A percentile compares a stretch with the other conserved stretches of the same genome.
phyloP scores from a whole-genome alignment of 2,113 vertebrate species.

The Tragelaphus strepsiceros region DNA sequence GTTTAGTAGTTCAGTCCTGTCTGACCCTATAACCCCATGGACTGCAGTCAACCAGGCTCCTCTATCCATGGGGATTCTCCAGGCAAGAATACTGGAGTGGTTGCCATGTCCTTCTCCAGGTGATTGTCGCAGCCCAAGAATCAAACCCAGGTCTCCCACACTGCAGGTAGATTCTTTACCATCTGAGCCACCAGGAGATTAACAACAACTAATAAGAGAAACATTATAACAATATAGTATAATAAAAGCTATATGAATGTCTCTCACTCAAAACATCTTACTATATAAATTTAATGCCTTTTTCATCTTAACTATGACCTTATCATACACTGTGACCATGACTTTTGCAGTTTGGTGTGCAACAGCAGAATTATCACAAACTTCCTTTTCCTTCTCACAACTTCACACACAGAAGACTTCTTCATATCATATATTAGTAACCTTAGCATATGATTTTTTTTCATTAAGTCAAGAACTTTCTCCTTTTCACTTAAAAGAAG shows the following conservation, averaged over 20 bases:
- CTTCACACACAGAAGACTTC: background rate
- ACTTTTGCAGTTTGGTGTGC: background rate
- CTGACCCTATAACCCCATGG: background rate
- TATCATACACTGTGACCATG: background rate
- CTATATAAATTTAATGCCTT: background rate
- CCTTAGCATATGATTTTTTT: background rate
- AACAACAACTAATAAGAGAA: background rate
- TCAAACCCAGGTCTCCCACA: background rate
- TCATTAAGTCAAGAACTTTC: background rate
- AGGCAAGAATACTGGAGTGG: background rate
- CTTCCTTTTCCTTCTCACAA: background rate
- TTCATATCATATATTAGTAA: background rate
- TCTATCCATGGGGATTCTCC: background rate
- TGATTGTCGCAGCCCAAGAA: background rate
- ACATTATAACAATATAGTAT: background rate
- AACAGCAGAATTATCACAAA: background rate
- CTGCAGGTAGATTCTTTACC: background rate
- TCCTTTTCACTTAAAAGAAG: background rate
- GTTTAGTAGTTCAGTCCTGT: background rate
- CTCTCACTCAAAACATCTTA: background rate
- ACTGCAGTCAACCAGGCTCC: background rate
- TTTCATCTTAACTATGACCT: background rate
- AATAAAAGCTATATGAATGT: background rate
- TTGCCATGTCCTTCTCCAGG: background rate
- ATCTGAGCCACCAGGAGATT: background rate